Conservation (phyloP, 2,888 invertebrate species). For the Parascotia fuliginaria region DNA sequence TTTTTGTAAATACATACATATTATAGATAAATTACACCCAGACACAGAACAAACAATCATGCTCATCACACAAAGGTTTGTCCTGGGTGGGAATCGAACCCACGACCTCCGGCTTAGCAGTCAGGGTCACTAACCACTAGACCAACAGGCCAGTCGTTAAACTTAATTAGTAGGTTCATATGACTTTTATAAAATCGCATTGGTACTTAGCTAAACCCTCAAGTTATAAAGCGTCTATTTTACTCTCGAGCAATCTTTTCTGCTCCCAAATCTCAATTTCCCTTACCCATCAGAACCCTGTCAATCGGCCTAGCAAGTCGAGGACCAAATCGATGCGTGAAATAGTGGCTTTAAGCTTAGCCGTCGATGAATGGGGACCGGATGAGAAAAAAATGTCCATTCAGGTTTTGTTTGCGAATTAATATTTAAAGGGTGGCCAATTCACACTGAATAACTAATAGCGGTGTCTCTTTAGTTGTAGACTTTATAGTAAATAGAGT, state of each 20-base stretch:
- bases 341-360: slow-evolving; percentile 20
- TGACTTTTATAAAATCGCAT: too few species aligned
- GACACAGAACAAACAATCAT: too few species aligned
- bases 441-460: slow-evolving; percentile 18
- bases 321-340: slow-evolving; percentile 1
- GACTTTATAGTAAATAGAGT: slow-evolving; percentile 8
- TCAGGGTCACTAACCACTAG: too few species aligned
- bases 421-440: slow-evolving; percentile 52
- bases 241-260: not conserved
- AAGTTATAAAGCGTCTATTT: too few species aligned
- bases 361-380: slow-evolving; percentile 50
- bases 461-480: slow-evolving; percentile 22
- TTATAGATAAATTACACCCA: too few species aligned
- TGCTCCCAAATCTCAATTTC: not conserved
- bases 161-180: too few species aligned
- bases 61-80: too few species aligned
- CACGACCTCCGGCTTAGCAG: too few species aligned
- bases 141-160: too few species aligned
- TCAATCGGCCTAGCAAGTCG: not conserved
- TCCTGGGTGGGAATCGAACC: too few species aligned
- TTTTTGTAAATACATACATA: too few species aligned
- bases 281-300: not conserved
- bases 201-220: too few species aligned
- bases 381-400: slow-evolving; percentile 53
- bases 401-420: slow-evolving; percentile 54